phyloP scores from a whole-genome alignment of 2,888 invertebrate species.

The Actias luna region DNA sequence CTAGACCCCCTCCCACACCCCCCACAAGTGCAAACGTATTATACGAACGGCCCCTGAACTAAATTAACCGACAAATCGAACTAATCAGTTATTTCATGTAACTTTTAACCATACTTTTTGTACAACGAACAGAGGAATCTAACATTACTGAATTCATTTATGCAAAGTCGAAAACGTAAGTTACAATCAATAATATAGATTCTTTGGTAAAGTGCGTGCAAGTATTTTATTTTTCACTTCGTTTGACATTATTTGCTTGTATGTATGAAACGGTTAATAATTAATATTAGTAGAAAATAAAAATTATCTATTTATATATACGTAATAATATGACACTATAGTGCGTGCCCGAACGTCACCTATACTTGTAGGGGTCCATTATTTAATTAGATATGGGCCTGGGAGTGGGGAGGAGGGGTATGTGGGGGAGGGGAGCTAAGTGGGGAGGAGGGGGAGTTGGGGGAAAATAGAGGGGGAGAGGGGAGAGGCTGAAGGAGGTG shows the following conservation, averaged over 20 bases:
- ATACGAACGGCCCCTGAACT: too few species aligned
- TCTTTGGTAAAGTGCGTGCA: neutral
- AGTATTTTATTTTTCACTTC: too few species aligned
- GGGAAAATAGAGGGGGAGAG: too few species aligned
- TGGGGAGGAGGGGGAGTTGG: too few species aligned
- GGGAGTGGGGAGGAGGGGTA: too few species aligned
- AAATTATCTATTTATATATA: too few species aligned
- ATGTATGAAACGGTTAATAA: slow-evolving; percentile 5
- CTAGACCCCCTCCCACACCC: too few species aligned
- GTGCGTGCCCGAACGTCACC: slow-evolving; percentile 48
- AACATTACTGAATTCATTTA: neutral
- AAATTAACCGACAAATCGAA: neutral
- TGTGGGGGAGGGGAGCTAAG: too few species aligned
- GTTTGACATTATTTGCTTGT: neutral
- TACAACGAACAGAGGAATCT: neutral
- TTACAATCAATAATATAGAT: neutral
- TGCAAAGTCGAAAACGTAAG: neutral
- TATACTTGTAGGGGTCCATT: slow-evolving; percentile 28
- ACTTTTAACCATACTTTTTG: neutral
- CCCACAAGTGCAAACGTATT: too few species aligned
- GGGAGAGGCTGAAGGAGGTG: too few species aligned
- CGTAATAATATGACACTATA: slow-evolving; percentile 66
- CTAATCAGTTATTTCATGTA: neutral
- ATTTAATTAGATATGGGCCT: too few species aligned
- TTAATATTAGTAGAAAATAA: slow-evolving; percentile 37